Evolutionary conservation across 2,113 vertebrate species (phyloP), one percentile per base, ranked within the genome.

Genomic region (Regulus satrapa): DNA sequence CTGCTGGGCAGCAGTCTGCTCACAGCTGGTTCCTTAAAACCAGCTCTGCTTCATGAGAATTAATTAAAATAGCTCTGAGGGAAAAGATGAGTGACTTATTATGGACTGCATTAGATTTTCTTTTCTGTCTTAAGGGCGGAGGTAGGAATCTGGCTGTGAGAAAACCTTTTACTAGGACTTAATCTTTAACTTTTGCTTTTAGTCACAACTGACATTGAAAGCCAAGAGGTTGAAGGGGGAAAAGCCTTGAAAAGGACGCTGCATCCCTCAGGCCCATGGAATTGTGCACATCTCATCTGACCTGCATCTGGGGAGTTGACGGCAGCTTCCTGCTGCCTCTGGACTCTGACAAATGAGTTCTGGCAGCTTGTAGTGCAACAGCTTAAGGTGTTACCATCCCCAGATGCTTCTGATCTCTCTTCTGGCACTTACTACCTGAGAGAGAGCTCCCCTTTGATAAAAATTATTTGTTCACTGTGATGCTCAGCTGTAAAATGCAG

Each of bases 351-450:
- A 86, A 73, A 96, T 87, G 77, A 71, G 28, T 87, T 94, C 73
- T 93, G 81, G 40, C 89, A 95, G 80, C 34, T 51, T 40, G 69
- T 31, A 72, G 76, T 9, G 6, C 93, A 92, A 51, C 80, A 86
- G 59, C 92, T 89, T 89, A 75, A 91, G 87, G 81, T 92, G 92
- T 89, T 93, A 52, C 69, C 40, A 38, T 95, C 48, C 77, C 62
- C 94, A 93, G 74, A 82, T 88, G 69, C 81, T 93, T 93, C 71
- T 92, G 62, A 58, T 92, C 45, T 76, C 71, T 83, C 88, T 83
- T 32, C 54, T 88, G 71, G 54, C 74, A 41, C 49, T 88, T 73
- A 41, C 14, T 64, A 85, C 58, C 41, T 94, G n/a, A 8, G 32
- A 92, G 29, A 83, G 82, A 43, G 46, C 29, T 78, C 34, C 23